These are phyloP conservation scores for Catostylus mosaicus DNA, from an alignment of 30 jellyfish, hydroid and myxozoan species.

Conservation along the genomic window DNA sequence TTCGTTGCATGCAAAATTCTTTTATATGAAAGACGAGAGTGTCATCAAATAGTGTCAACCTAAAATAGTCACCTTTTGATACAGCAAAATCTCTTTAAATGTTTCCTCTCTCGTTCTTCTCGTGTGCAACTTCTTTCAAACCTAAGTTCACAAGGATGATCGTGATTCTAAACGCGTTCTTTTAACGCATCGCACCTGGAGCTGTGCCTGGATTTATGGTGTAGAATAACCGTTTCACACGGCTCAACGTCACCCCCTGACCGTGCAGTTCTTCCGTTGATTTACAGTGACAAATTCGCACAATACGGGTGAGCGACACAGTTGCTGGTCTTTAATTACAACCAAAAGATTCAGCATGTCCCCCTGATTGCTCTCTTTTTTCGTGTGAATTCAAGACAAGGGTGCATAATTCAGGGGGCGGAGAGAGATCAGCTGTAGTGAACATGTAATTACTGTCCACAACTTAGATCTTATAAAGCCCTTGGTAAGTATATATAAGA, in stretches of 20 bases:
- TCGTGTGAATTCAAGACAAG: background rate
- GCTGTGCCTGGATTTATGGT: background rate
- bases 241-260: no score
- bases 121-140: background rate
- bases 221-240: no score
- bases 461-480: background rate
- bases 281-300: no score
- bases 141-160: background rate
- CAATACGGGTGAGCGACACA: no score
- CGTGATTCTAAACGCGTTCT: background rate
- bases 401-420: background rate
- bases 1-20: no score
- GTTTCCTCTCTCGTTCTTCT: no score
- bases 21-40: no score
- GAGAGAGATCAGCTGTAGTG: no score
- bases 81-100: no score
- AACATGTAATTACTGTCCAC: conserved; percentile 1
- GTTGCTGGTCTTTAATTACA: conserved; percentile 1
- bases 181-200: background rate
- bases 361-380: background rate
- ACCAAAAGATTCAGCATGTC: background rate
- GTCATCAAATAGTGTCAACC: no score
- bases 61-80: no score
- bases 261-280: no score
- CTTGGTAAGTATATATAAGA: background rate